Evolutionary conservation across 2,888 invertebrate species (phyloP).

Genomic region (Schizaphis graminum): DNA sequence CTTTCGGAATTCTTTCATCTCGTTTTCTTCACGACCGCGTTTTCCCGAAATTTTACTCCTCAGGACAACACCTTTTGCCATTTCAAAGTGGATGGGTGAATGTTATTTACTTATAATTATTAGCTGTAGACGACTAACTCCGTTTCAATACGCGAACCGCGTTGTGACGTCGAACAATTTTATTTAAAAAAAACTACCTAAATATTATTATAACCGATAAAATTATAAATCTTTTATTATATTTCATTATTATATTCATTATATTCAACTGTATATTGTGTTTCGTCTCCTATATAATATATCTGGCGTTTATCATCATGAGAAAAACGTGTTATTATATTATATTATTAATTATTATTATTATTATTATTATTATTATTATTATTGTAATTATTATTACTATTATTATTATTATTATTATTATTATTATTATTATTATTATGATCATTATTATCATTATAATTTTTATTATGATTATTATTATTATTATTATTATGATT

Average conservation of each 20-base stretch:
- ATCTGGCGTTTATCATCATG: slow-evolving; percentile 1
- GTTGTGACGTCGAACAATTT: neutral
- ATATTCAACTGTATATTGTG: slow-evolving; percentile 4
- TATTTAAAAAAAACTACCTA: neutral
- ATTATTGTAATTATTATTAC: neutral
- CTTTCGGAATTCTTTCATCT: neutral
- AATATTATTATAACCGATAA: neutral
- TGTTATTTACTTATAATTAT: neutral
- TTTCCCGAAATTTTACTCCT: neutral
- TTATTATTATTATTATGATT: neutral
- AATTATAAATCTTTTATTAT: neutral
- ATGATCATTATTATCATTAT: slow-evolving; percentile 31
- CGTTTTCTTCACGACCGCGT: neutral
- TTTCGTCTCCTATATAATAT: slow-evolving; percentile 28
- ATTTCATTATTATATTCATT: slow-evolving; percentile 34
- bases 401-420: neutral
- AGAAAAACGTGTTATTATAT: slow-evolving; percentile 16
- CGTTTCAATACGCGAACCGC: neutral
- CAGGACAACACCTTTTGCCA: neutral
- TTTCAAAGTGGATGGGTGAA: neutral
- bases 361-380: neutral
- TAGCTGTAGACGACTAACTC: neutral
- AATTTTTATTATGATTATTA: neutral
- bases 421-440: neutral
- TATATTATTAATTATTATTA: neutral